Base-by-base conservation (phyloP, 2,113 vertebrate genomes). In the Acanthisitta chloris region DNA sequence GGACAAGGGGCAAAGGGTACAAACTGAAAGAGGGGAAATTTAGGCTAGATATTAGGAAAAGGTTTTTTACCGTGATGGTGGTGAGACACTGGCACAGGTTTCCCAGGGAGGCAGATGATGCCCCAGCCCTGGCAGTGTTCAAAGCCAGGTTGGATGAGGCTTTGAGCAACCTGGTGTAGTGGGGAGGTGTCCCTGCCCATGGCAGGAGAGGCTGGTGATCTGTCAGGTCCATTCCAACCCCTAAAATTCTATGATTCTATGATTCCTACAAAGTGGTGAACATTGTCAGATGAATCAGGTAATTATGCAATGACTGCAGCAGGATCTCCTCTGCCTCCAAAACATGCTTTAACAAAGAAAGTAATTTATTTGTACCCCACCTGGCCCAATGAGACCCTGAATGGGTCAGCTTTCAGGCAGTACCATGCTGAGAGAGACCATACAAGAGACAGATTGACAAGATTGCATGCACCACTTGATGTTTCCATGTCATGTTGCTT, bases 211-310 rank as follows among this genome's bases (percentile, higher is more conserved):
- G 3, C 1, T 62, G 26, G 14, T 11, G 21, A 42, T 54, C 25
- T 55, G 48, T 62, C 48, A 70, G 8, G 18, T 77, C 42, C 8
- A 12, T 62, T 77, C 26, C 31, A 77, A 28, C 14, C 26, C 13
- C n/a, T n/a, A 40, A 76, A 55, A 7, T 81, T 65, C 38, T 38
- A 9, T 51, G 33, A 51, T 40, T 59, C 46, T 69, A 7, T 1
- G 1, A 70, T 62, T 83, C 64, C 64, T 64, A 70, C 42, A 31
- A 78, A 61, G 23, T 5, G 10, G 17, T 55, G 51, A 51, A 33
- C 10, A 1, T 17, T 43, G 33, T 43, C 54, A 49, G 70, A 69
- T 0, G 0, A 19, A 65, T 13, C 28, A 42, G 12, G 5, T 54
- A 54, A 55, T 61, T 81, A 42, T 10, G 1, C 70, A 48, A 4